Evolutionary conservation across 2,888 invertebrate species (phyloP), one percentile per base, ranked within the genome.

Genomic region (Bimastos eiseni): DNA sequence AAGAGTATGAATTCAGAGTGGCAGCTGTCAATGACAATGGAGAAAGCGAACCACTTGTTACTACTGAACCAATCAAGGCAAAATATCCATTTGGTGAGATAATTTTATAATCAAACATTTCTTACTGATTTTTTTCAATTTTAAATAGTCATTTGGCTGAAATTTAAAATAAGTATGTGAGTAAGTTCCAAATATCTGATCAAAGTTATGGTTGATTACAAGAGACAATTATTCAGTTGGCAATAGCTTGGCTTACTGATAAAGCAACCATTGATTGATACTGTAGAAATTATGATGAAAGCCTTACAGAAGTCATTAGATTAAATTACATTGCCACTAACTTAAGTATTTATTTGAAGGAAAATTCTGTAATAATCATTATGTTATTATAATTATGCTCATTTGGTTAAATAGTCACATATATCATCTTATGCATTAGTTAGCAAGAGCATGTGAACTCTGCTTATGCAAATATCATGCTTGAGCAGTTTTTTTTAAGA

Each of bases 11-110:
- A 93, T 99, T 99, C 96, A 97, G 99, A 92, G 99, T 99, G 0
- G 97, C 98, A 96, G 99, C 99, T 91, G 99, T 99, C 96, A 99
- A 99, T 95, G 97, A 98, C 94, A 98, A 99, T 94, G 99, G 99
- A 44, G 97, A 98, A 93, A 98, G 99, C 0, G 99, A 99, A 93
- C 98, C 99, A 11, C 97, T 97, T 0, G 94, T 94, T 88, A 98
- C 98, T 0, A 96, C 97, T n/a, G 98, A 98, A 94, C 98, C 99
- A 19, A 98, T 99, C 93, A 97, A 97, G 93, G 98, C 99, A 0
- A 97, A 98, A 95, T 98, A 98, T 97, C 98, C 99, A 92, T 99
- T 98, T 95, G 98, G 96, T 96, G 93, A 94, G 95, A 44, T 41
- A 11, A 6, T 41, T n/a, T n/a, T n/a, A n/a, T n/a, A n/a, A 15